phyloP scores from a whole-genome alignment of 2,888 invertebrate species.

The Agriopis aurantiaria region DNA sequence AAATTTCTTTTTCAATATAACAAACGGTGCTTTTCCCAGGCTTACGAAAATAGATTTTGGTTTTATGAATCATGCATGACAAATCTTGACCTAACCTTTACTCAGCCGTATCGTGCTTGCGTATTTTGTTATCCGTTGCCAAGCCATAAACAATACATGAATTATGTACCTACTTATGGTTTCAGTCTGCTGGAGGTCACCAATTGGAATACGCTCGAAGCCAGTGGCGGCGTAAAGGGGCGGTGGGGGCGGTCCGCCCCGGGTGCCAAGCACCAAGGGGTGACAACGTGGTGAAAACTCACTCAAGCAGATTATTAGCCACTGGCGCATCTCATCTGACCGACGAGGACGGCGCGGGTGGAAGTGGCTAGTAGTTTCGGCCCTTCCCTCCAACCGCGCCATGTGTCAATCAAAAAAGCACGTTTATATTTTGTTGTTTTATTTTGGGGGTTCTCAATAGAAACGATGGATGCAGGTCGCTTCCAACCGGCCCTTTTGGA shows the following conservation, averaged over 20 bases:
- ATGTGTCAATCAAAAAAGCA: too few relatives aligned
- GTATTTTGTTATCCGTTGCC: constrained; percentile 19
- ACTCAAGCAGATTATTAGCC: too few relatives aligned
- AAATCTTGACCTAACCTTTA: constrained; percentile 5
- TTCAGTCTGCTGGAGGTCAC: constrained; percentile 37
- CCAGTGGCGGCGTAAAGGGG: constrained; percentile 35
- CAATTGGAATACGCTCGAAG: constrained; percentile 41
- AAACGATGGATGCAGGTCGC: too few relatives aligned
- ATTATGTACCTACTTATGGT: constrained; percentile 1
- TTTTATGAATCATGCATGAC: constrained; percentile 3
- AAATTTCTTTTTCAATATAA: background rate
- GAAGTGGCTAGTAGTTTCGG: too few relatives aligned
- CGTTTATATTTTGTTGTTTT: too few relatives aligned
- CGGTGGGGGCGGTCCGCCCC: constrained; percentile 2
- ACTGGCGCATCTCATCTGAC: too few relatives aligned
- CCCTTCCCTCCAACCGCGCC: too few relatives aligned
- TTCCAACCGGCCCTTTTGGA: too few relatives aligned
- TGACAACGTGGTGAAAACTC: too few relatives aligned
- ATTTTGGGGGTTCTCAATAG: too few relatives aligned
- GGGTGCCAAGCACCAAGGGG: too few relatives aligned
- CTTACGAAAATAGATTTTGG: background rate
- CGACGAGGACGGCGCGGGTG: too few relatives aligned
- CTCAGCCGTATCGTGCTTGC: constrained; percentile 1
- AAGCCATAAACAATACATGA: constrained; percentile 16
- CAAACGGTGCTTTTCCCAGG: background rate